A percentile compares a stretch with the other conserved stretches of the same genome.
Conservation (phyloP, 1,140 invertebrate genomes). For the Neodiprion fabricii region DNA sequence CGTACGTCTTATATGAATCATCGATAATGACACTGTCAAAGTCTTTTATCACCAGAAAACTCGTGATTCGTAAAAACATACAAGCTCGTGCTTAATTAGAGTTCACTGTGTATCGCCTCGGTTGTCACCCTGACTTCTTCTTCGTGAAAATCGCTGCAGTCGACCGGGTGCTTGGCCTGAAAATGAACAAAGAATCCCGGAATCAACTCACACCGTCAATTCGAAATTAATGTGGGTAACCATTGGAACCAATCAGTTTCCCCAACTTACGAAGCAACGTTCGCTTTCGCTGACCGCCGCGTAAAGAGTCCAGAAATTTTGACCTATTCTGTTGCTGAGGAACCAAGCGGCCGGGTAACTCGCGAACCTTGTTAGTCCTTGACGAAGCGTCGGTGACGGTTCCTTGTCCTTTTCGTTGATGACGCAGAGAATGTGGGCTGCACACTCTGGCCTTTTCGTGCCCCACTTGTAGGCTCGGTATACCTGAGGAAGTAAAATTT, state of each 20-base stretch:
- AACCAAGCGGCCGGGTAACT: constrained; percentile 76
- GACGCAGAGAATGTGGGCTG: constrained; percentile 77
- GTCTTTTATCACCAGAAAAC: background rate
- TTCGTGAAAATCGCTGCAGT: constrained; percentile 78
- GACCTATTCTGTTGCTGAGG: constrained; percentile 68
- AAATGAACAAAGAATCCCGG: constrained; percentile 41
- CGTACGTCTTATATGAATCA: no score
- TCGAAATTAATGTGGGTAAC: constrained; percentile 1
- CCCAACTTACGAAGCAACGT: constrained; percentile 64
- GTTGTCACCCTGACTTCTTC: constrained; percentile 81
- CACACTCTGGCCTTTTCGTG: constrained; percentile 72
- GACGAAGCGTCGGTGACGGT: constrained; percentile 65
- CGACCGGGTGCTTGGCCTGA: constrained; percentile 75
- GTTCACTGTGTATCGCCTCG: constrained; percentile 79
- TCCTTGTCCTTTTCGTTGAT: constrained; percentile 68
- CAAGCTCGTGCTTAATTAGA: constrained; percentile 52
- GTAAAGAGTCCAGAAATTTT: constrained; percentile 71
- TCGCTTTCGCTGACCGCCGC: constrained; percentile 67
- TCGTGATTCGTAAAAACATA: no score
- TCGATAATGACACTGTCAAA: background rate
- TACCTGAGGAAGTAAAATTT: constrained; percentile 44
- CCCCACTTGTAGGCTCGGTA: constrained; percentile 79
- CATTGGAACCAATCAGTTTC: background rate
- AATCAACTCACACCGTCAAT: constrained; percentile 17
- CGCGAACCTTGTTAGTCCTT: constrained; percentile 72